Conservation (phyloP, 2,797 vertebrate genomes). For the Acipenser oxyrinchus region DNA sequence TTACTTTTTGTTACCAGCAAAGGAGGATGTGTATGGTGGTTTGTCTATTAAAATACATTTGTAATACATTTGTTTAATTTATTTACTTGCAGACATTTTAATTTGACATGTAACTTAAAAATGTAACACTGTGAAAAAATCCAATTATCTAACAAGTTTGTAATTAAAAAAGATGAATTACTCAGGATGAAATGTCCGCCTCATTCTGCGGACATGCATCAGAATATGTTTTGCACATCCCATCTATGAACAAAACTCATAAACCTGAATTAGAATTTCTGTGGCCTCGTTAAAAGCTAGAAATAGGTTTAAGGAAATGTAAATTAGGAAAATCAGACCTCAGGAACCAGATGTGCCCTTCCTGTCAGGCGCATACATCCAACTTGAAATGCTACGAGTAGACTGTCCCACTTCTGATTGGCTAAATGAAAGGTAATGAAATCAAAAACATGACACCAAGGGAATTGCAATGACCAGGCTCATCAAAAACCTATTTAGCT, state of each 20-base stretch:
- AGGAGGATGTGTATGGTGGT: no score
- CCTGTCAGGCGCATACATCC: not conserved
- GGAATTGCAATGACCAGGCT: not conserved
- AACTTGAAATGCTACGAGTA: not conserved
- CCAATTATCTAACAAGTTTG: conserved; percentile 1
- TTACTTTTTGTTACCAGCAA: not conserved
- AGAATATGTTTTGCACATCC: not conserved
- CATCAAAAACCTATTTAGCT: conserved; percentile 10
- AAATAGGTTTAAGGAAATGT: conserved; percentile 6
- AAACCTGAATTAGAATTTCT: conserved; percentile 3
- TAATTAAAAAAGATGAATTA: conserved; percentile 6
- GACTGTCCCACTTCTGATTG: conserved; percentile 1
- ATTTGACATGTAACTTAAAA: not conserved
- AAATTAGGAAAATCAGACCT: conserved; percentile 1
- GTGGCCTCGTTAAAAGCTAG: not conserved
- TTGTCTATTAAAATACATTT: no score
- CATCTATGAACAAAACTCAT: not conserved
- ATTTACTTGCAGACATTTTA: not conserved
- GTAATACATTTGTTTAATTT: not conserved
- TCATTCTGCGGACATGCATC: conserved; percentile 5
- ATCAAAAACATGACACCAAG: conserved; percentile 1
- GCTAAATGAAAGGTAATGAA: conserved; percentile 6
- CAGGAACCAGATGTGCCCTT: conserved; percentile 6
- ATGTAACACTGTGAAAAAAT: not conserved
- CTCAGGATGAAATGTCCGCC: not conserved